Percentiles rank a stretch among this genome's conserved stretches.
These are phyloP conservation scores for Lasioglossum lativentre DNA, from an alignment of 2,888 invertebrate genomes.

Conservation along the genomic window DNA sequence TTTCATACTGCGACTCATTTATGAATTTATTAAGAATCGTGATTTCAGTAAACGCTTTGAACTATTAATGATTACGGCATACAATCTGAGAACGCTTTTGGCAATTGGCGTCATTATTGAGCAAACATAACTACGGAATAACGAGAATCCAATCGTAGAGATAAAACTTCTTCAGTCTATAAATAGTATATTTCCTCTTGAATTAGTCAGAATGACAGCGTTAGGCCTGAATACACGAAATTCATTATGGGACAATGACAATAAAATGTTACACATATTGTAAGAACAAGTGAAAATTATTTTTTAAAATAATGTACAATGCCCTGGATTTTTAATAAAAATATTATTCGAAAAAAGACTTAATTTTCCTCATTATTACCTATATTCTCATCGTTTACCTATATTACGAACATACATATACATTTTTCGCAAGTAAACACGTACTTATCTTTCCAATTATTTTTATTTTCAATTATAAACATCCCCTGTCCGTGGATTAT, in stretches of 20 bases:
- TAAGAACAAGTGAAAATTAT: background rate
- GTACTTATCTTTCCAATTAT: background rate
- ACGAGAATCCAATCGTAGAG: constrained; percentile 11
- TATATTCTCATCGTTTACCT: too few relatives aligned
- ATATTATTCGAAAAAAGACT: background rate
- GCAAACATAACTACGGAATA: constrained; percentile 33
- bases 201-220: constrained; percentile 28
- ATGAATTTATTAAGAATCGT: background rate
- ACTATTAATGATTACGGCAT: background rate
- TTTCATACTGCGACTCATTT: background rate
- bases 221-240: background rate
- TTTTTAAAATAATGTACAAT: background rate
- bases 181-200: constrained; percentile 34
- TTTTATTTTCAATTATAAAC: background rate
- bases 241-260: background rate
- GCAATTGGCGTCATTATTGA: constrained; percentile 21
- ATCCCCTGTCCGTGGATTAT: background rate
- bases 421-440: background rate
- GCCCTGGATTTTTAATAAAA: background rate
- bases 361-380: background rate
- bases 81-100: background rate
- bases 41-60: background rate
- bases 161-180: constrained; percentile 32
- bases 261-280: background rate
- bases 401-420: background rate